phyloP scores from a whole-genome alignment of 2,797 vertebrate genomes.

The Masticophis lateralis region DNA sequence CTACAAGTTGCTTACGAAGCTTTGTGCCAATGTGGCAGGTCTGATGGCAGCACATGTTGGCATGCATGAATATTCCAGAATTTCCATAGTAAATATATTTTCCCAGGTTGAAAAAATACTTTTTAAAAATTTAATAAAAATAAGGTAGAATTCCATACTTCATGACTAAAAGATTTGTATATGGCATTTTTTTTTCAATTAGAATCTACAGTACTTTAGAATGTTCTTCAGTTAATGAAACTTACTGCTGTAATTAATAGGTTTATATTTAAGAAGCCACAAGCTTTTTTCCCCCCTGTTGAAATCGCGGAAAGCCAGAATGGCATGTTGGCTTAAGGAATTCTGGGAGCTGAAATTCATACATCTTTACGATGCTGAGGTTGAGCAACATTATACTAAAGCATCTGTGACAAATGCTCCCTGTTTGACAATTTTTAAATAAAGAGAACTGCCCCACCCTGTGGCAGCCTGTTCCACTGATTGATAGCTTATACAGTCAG shows the following conservation, averaged over 20 bases:
- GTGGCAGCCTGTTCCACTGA: background rate
- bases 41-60: background rate
- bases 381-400: background rate
- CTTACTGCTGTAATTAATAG: background rate
- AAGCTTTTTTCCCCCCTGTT: background rate
- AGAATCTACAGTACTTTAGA: background rate
- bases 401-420: background rate
- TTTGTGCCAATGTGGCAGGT: background rate
- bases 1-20: background rate
- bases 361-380: background rate
- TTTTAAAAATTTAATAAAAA: background rate
- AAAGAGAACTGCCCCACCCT: background rate
- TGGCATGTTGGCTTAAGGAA: background rate
- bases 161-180: background rate
- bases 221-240: background rate
- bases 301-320: background rate
- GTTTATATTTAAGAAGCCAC: background rate
- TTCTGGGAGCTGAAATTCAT: background rate
- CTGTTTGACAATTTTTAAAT: background rate
- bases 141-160: background rate
- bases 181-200: background rate
- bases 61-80: background rate
- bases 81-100: background rate
- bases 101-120: background rate
- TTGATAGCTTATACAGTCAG: background rate